These are phyloP conservation scores for Zaprionus inermis DNA, from an alignment of 1,140 invertebrate species.

Conservation along the genomic window DNA sequence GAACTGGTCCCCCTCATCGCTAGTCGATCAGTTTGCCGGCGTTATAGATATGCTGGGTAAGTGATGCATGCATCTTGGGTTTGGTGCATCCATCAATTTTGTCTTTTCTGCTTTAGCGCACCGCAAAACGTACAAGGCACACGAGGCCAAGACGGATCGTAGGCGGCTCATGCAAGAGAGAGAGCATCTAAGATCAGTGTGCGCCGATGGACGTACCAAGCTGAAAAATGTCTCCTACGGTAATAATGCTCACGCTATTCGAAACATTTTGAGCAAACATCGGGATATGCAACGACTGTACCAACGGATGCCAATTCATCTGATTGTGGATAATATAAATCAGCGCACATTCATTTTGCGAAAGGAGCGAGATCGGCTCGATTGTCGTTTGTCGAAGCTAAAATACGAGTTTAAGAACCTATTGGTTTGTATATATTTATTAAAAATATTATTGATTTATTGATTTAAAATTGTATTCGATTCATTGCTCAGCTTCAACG, in stretches of 20 bases:
- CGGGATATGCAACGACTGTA: constrained; percentile 77
- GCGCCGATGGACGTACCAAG: constrained; percentile 67
- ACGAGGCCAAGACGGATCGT: constrained; percentile 58
- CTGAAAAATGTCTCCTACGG: constrained; percentile 63
- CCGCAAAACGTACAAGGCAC: constrained; percentile 57
- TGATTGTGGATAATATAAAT: constrained; percentile 78
- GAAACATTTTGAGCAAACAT: constrained; percentile 69
- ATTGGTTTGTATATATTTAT: constrained; percentile 28
- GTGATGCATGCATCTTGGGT: not conserved
- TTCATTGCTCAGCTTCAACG: constrained; percentile 34
- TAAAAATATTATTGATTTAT: not conserved
- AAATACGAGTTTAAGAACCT: constrained; percentile 55
- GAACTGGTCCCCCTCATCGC: constrained; percentile 60
- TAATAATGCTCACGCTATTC: constrained; percentile 65
- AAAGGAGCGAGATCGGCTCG: constrained; percentile 76
- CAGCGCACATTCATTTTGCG: constrained; percentile 79
- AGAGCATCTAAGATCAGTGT: constrained; percentile 57
- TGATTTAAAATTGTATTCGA: not conserved
- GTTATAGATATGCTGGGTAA: constrained; percentile 71
- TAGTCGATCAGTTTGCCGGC: constrained; percentile 66
- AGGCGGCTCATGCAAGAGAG: constrained; percentile 48
- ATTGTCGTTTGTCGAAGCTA: constrained; percentile 53
- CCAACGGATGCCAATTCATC: constrained; percentile 73
- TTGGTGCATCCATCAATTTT: not conserved
- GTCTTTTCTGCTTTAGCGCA: constrained; percentile 31